Conservation (phyloP, 2,797 vertebrate genomes). For the Sebastes kiyomatsui region DNA sequence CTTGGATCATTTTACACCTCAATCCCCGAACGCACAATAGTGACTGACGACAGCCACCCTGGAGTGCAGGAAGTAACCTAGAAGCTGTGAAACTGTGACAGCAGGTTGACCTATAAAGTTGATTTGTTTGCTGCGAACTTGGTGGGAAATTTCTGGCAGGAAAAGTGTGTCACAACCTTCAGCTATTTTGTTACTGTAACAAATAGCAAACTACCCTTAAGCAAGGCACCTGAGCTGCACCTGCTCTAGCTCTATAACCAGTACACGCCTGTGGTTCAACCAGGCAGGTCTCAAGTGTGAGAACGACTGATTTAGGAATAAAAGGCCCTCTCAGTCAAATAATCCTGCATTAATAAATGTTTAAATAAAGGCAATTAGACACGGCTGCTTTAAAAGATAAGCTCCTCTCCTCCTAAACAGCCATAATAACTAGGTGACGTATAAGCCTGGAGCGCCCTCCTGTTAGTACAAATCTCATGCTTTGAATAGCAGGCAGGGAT, state of each 20-base stretch:
- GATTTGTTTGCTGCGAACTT: background rate
- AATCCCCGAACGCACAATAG: conserved; percentile 29
- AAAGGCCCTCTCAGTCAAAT: background rate
- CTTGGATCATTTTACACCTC: conserved; percentile 40
- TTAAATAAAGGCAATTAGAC: conserved; percentile 32
- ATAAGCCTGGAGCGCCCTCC: conserved; percentile 16
- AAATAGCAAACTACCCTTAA: background rate
- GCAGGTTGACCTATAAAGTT: conserved; percentile 16
- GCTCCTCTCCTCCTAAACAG: conserved; percentile 13
- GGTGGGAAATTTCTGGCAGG: conserved; percentile 13
- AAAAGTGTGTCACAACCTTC: background rate
- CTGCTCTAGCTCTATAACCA: background rate
- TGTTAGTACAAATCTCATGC: conserved; percentile 9
- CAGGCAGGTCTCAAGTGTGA: background rate
- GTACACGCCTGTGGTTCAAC: background rate
- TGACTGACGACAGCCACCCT: background rate
- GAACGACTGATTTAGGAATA: background rate
- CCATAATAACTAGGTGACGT: conserved; percentile 31
- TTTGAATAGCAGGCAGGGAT: conserved; percentile 44
- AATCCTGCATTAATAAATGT: conserved; percentile 17
- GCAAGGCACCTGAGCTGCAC: background rate
- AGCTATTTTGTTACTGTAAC: conserved; percentile 4
- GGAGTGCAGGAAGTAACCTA: background rate
- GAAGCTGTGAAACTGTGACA: background rate
- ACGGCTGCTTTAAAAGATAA: background rate